phyloP scores from a whole-genome alignment of 2,888 invertebrate genomes.

The Eupelmus urozonus region DNA sequence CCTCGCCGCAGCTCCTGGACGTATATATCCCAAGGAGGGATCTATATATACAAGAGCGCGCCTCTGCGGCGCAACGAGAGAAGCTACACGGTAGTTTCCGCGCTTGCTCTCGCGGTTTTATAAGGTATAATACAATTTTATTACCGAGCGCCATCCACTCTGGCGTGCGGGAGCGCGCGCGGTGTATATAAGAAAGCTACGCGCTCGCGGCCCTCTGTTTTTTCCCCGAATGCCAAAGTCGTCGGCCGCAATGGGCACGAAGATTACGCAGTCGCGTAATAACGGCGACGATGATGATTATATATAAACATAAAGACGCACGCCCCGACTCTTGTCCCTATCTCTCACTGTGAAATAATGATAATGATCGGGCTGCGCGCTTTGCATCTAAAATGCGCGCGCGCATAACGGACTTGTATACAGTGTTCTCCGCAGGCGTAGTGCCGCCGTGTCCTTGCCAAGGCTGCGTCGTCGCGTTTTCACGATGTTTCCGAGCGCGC shows the following conservation, averaged over 20 bases:
- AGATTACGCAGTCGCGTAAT: background rate
- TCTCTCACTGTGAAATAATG: too few relatives aligned
- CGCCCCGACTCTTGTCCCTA: too few relatives aligned
- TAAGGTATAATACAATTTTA: slow-evolving; percentile 4
- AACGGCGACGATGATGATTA: background rate
- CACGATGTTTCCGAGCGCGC: background rate
- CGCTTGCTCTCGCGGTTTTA: background rate
- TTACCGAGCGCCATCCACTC: background rate
- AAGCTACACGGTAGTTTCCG: too few relatives aligned
- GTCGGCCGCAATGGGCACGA: background rate
- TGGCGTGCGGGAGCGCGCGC: too few relatives aligned
- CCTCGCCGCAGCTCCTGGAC: too few relatives aligned
- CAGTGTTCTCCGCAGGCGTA: background rate
- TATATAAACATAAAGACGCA: too few relatives aligned
- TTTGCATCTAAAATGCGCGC: background rate
- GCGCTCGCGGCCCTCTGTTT: too few relatives aligned
- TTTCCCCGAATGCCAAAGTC: background rate
- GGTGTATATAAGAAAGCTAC: too few relatives aligned
- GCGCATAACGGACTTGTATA: background rate
- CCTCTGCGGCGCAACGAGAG: too few relatives aligned
- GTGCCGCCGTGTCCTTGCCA: slow-evolving; percentile 27
- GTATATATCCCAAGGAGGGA: too few relatives aligned
- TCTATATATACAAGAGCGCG: too few relatives aligned
- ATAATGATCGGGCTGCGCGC: background rate
- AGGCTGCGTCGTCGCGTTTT: slow-evolving; percentile 25